Evolutionary conservation across 2,113 vertebrate genomes (phyloP).

Genomic region (Chrysochloris asiatica): DNA sequence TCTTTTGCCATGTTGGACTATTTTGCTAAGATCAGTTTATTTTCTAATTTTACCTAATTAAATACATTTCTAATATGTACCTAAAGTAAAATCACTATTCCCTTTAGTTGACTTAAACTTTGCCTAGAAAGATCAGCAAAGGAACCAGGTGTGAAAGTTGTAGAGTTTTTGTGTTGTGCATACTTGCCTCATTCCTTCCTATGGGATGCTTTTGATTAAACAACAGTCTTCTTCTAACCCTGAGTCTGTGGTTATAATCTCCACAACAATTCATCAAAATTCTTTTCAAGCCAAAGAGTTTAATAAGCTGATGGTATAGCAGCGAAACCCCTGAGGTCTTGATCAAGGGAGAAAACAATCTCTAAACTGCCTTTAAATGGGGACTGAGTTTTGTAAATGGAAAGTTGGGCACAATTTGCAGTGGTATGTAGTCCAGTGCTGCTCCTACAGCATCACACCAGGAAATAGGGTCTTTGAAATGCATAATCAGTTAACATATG

Average conservation of each 20-base stretch:
- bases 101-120: constrained; percentile 10
- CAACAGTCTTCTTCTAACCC: constrained; percentile 15
- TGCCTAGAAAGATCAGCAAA: neutral
- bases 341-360: neutral
- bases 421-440: too few species aligned
- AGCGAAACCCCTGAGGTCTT: neutral
- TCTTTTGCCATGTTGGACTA: neutral
- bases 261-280: neutral
- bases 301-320: neutral
- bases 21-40: neutral
- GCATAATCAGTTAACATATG: neutral
- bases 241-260: neutral
- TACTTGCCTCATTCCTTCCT: constrained; percentile 13
- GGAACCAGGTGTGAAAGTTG: neutral
- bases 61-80: too few species aligned
- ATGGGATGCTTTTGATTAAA: neutral
- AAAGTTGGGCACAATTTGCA: too few species aligned
- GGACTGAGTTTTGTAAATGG: too few species aligned
- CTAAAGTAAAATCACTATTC: neutral
- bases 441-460: too few species aligned
- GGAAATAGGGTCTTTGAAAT: too few species aligned
- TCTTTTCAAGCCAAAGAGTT: neutral
- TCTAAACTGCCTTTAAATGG: neutral
- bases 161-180: neutral
- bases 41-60: too few species aligned